A percentile compares a stretch with the other conserved stretches of the same genome.
Conservation (phyloP, 2,113 vertebrate genomes). For the Campylomormyrus numenius region DNA sequence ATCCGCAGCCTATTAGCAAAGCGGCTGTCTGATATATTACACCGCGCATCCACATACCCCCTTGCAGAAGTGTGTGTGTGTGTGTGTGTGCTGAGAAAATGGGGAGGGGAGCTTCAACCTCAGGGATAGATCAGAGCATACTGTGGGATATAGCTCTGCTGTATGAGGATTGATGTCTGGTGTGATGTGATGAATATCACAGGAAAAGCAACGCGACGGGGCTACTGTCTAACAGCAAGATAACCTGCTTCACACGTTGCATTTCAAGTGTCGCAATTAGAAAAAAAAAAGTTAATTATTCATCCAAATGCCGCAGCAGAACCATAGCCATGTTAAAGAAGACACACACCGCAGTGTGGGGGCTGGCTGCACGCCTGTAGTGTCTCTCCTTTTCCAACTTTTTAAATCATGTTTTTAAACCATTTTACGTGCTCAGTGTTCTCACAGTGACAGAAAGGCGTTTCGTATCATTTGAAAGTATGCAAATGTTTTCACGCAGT, state of each 20-base stretch:
- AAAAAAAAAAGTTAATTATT: conserved; percentile 30
- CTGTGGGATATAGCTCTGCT: not conserved
- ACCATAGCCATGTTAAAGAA: not conserved
- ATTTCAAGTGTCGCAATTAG: conserved; percentile 25
- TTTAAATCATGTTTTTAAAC: not conserved
- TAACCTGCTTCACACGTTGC: conserved; percentile 20
- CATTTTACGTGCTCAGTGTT: not conserved
- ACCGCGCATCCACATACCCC: conserved; percentile 1
- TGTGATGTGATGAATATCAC: not conserved
- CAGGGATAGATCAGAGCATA: conserved; percentile 1
- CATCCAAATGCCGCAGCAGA: conserved; percentile 16
- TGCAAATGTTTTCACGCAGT: not conserved
- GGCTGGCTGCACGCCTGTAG: not conserved
- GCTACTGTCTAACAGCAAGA: conserved; percentile 1
- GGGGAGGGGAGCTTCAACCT: not conserved
- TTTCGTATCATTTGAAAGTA: not conserved
- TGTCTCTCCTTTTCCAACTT: not conserved
- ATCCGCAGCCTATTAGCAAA: conserved; percentile 45
- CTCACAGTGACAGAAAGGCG: not conserved
- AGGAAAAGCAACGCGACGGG: not conserved
- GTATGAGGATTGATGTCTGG: not conserved
- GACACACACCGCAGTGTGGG: not conserved
- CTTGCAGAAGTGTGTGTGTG: not conserved
- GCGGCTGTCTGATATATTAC: conserved; percentile 46
- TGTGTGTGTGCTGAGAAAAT: not conserved